Base-by-base conservation (phyloP, 2,888 invertebrate species). In the Eremobia ochroleuca region DNA sequence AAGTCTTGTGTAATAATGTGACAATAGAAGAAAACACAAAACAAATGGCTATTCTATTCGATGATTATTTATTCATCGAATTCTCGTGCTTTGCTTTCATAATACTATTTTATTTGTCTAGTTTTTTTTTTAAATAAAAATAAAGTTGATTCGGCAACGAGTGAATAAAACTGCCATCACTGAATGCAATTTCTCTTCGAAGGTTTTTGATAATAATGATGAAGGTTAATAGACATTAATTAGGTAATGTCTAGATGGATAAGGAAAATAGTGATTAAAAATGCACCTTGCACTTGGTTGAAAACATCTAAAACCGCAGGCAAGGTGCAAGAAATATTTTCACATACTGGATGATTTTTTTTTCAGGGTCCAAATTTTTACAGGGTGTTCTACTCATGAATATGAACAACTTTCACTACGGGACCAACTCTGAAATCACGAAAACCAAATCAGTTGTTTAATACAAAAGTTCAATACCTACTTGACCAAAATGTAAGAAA, bases 41-140 rank as follows among this genome's bases (percentile, higher is more conserved):
- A 82, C 61, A 71, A 82, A 80, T 66, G 21, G 43, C 59, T 52
- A 73, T 85, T 79, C 40, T 52, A 66, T 61, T 76, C 9, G 15
- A 68, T 40, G 28, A 18, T 76, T 49, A 28, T 49, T 15, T 64
- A 64, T 82, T 79, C 40, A 28, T 64, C 4, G 67, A 62, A 62
- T 73, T 87, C 68, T 87, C 85, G 76, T 86, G 85, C 46, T 77
- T 73, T 4, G 52, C 64, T 71, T 76, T 75, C 79, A 72, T 79
- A 55, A 75, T 4, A 40, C 1, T 46, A 67, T 55, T 76, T 68
- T n/a, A 67, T 21, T 58, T 37, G 13, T 43, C 15, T 71, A 8
- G 2, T 15, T 73, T 52, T 43, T 31, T 34, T 13, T 21, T 25
- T 31, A 2, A n/a, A 40, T n/a, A 28, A 1, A n/a, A 68, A 18